Base-by-base conservation (phyloP, 30 jellyfish, hydroid and myxozoan species). In the Cassiopea xamachana region DNA sequence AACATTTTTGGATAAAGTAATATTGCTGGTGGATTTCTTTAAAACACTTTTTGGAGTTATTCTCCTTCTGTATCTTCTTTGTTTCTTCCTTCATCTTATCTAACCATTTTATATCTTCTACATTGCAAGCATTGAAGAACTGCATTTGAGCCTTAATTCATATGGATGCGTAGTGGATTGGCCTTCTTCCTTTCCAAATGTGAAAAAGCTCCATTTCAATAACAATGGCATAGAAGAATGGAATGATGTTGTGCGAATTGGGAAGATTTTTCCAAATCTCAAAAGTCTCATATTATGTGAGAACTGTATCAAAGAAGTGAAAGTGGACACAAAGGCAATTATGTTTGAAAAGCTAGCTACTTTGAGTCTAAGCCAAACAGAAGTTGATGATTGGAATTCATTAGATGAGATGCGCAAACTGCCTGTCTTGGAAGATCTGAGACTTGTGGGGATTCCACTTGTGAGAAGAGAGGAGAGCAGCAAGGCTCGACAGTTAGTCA, bases 71-170 rank as follows among this genome's bases (percentile, higher is more conserved):
- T 27, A 27, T 27, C 39, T 27, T 27, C 39, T 27, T 27, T 27
- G 39, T 27, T 27, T 27, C 39, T 27, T 27, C 39, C 39, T 27
- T 27, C 39, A 27, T 27, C 39, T 27, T 27, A 27, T 27, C 39
- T 27, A 27, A 27, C 39, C 39, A 27, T 27, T 27, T 27, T 27
- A 27, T 27, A 27, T 27, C 39, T 27, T 27, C 39, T 27, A 27
- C 39, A 27, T 27, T 27, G 39, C 48, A 18, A 91, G 99, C 49
- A 77, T 91, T 81, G 93, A 91, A 82, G 99, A 95, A 73, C 96
- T 95, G 55, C 99, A 95, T 61, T 61, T 92, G 89, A 95, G 99
- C 83, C 75, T 95, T 50, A 95, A 95, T 70, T 78, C 91, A 4
- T 95, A 81, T 77, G 96, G 93, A 2, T 61, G 62, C 16, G 94